phyloP scores from a whole-genome alignment of 2,113 vertebrate species.

The Donacobius atricapilla region DNA sequence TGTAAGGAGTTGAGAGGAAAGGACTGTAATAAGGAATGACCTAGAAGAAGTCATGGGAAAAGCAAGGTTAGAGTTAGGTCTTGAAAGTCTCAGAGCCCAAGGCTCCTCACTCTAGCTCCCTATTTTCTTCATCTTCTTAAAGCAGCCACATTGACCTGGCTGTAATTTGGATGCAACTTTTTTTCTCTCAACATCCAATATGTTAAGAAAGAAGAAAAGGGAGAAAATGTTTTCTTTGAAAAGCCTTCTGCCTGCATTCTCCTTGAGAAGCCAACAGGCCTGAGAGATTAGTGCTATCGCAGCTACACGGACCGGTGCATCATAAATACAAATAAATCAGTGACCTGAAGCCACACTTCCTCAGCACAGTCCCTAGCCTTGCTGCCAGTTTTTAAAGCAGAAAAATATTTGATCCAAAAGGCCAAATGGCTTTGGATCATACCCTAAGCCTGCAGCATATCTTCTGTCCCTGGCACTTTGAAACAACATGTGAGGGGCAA shows the following conservation, averaged over 20 bases:
- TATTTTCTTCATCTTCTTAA: neutral
- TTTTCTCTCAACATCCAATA: neutral
- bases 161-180: neutral
- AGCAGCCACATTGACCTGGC: neutral
- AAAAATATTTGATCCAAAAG: constrained; percentile 25
- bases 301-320: neutral
- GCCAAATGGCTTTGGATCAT: constrained; percentile 35
- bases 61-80: neutral
- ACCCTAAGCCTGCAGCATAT: constrained; percentile 17
- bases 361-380: neutral
- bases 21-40: neutral
- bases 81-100: neutral
- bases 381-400: constrained; percentile 26
- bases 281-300: neutral
- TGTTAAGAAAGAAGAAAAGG: neutral
- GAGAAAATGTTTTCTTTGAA: neutral
- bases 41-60: neutral
- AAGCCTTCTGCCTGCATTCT: neutral
- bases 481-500: neutral
- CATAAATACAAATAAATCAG: neutral
- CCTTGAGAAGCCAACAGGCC: neutral
- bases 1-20: neutral
- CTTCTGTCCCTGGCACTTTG: constrained; percentile 20
- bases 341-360: neutral
- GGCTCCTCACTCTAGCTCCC: neutral